Evolutionary conservation across 2,113 vertebrate genomes (phyloP).

Genomic region (Plecturocebus donacophilus): DNA sequence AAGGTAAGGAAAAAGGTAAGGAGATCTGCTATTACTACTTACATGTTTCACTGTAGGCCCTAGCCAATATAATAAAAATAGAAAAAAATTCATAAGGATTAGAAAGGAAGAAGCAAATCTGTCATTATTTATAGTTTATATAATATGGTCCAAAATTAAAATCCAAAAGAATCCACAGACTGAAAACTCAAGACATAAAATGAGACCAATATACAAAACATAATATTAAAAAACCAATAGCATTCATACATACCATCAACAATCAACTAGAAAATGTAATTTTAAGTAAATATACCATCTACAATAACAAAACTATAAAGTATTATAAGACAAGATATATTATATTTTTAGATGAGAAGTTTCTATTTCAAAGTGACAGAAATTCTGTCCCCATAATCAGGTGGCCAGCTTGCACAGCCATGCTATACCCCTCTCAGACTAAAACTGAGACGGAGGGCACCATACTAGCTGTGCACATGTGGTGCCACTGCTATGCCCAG

Average conservation of each 20-base stretch:
- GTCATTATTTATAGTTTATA: slow-evolving; percentile 34
- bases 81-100: not conserved
- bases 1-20: slow-evolving; percentile 24
- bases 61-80: not conserved
- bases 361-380: slow-evolving; percentile 22
- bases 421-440: no score
- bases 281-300: slow-evolving; percentile 27
- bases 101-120: not conserved
- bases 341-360: slow-evolving; percentile 3
- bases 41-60: not conserved
- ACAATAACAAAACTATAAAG: not conserved
- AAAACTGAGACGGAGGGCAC: no score
- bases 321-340: slow-evolving; percentile 25
- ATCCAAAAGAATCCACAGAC: not conserved
- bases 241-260: not conserved
- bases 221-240: not conserved
- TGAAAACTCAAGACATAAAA: slow-evolving; percentile 38
- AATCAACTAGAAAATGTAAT: slow-evolving; percentile 32
- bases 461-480: no score
- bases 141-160: not conserved
- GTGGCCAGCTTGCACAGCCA: no score
- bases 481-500: no score
- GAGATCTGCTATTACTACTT: not conserved
- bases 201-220: not conserved
- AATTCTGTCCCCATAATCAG: not conserved